phyloP scores from a whole-genome alignment of 2,797 vertebrate species.

The Chelidonichthys spinosus region DNA sequence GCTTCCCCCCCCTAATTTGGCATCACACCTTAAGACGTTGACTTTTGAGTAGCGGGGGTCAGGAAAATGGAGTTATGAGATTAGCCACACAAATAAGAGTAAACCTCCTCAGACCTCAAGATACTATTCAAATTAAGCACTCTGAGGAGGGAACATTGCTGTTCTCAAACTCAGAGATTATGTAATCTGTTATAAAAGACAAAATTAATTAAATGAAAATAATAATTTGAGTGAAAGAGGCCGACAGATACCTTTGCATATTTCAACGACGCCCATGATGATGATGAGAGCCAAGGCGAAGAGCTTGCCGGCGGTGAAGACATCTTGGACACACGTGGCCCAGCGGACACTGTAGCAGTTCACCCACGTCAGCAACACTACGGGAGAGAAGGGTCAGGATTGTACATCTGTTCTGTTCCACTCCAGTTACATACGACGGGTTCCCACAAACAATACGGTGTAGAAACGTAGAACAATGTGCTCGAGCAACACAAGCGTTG shows the following conservation, averaged over 20 bases:
- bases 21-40: background rate
- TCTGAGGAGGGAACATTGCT: no score
- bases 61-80: background rate
- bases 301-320: conserved; percentile 89
- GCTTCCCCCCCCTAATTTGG: background rate
- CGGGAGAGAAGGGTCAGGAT: background rate
- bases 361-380: conserved; percentile 89
- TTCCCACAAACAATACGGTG: background rate
- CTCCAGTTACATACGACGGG: background rate
- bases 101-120: background rate
- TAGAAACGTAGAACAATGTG: no score
- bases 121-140: background rate
- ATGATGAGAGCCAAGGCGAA: conserved; percentile 88
- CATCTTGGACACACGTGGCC: conserved; percentile 87
- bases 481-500: background rate
- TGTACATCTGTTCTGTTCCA: no score
- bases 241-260: conserved; percentile 84
- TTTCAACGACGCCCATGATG: conserved; percentile 85
- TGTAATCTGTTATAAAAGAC: background rate
- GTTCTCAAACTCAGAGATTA: background rate
- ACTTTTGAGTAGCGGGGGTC: background rate
- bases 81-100: background rate
- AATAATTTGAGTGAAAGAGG: background rate
- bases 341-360: conserved; percentile 89
- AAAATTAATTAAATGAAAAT: background rate